Conservation (phyloP, 2,797 vertebrate species). For the Leptatherina wallacei region DNA sequence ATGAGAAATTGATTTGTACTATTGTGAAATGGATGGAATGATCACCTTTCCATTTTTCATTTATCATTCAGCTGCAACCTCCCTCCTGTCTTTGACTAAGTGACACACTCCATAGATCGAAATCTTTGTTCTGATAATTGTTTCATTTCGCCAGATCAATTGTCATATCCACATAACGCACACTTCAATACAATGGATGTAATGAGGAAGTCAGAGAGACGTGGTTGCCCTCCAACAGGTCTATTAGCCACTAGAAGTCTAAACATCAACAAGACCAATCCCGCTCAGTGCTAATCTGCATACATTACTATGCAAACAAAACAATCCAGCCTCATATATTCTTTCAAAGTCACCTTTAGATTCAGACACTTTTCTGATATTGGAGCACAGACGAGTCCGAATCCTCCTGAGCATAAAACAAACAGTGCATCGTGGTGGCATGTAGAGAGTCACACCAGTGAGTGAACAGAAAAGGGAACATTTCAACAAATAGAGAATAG, state of each 20-base stretch:
- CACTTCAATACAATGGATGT: constrained; percentile 49
- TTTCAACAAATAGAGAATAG: constrained; percentile 83
- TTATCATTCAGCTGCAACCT: constrained; percentile 34
- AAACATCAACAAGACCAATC: constrained; percentile 75
- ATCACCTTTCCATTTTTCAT: constrained; percentile 57
- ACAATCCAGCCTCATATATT: constrained; percentile 80
- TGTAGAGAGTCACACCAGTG: constrained; percentile 61
- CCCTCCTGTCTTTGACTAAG: constrained; percentile 46
- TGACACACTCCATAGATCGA: constrained; percentile 60
- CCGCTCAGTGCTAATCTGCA: constrained; percentile 81
- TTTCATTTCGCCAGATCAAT: constrained; percentile 72
- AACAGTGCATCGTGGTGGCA: constrained; percentile 62
- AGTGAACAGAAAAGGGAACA: constrained; percentile 54
- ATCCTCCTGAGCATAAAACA: constrained; percentile 72
- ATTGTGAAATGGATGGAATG: constrained; percentile 43
- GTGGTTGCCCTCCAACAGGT: constrained; percentile 71
- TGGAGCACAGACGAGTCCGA: constrained; percentile 53
- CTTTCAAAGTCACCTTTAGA: constrained; percentile 87
- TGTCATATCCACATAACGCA: constrained; percentile 63
- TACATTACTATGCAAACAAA: constrained; percentile 86
- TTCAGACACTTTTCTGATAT: constrained; percentile 75
- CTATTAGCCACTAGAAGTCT: constrained; percentile 76
- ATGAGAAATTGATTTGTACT: constrained; percentile 38
- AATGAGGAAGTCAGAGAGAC: constrained; percentile 59
- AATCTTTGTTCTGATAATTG: constrained; percentile 75